Percentiles rank a stretch among this genome's conserved stretches.
Evolutionary conservation across 2,797 vertebrate genomes (phyloP).

Genomic region (Sebastes variabilis): DNA sequence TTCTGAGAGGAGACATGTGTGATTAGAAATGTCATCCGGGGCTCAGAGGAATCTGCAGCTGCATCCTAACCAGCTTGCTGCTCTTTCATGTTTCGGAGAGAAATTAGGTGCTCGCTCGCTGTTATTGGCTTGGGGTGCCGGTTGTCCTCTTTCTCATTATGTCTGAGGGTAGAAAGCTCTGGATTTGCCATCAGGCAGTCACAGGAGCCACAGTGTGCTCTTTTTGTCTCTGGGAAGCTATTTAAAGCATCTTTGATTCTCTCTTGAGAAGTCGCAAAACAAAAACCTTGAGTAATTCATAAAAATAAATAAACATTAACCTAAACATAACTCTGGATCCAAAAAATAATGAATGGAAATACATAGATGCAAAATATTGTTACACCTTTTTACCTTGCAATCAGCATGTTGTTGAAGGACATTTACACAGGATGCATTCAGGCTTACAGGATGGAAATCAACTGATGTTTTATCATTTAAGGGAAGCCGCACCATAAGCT

Average conservation of each 20-base stretch:
- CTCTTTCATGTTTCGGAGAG: neutral
- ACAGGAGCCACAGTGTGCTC: neutral
- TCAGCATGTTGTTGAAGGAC: neutral
- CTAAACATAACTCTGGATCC: neutral
- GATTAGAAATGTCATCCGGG: neutral
- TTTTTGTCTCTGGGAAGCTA: neutral
- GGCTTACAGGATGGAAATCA: neutral
- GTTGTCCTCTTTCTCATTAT: neutral
- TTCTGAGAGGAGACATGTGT: neutral
- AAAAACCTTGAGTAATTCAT: neutral
- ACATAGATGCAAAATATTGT: neutral
- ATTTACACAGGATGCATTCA: neutral
- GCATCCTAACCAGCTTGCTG: neutral
- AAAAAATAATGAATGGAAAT: no score
- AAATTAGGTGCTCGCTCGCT: neutral
- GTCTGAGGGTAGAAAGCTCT: neutral
- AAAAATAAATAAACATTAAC: neutral
- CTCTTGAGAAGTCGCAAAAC: neutral
- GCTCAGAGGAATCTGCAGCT: constrained; percentile 9
- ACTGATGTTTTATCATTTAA: neutral
- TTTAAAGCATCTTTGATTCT: neutral
- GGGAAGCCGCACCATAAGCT: neutral
- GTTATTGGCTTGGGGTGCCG: neutral
- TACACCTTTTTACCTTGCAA: neutral
- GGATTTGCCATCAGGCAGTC: neutral